Conservation (phyloP, 2,797 vertebrate species). For the Sebastes diaconus region DNA sequence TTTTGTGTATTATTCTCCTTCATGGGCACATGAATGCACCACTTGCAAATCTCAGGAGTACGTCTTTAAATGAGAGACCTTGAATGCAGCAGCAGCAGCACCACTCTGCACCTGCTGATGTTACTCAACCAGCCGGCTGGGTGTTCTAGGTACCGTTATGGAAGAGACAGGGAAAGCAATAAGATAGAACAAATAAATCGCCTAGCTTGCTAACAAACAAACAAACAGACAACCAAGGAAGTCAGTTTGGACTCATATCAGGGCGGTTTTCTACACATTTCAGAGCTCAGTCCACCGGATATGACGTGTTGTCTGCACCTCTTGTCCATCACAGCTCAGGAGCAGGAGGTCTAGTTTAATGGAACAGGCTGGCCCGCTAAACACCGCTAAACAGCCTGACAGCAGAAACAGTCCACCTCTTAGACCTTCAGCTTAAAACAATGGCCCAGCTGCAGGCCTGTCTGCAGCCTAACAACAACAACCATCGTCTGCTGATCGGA, state of each 20-base stretch:
- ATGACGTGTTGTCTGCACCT: conserved; percentile 50
- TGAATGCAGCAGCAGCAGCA: conserved; percentile 19
- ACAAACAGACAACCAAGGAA: background rate
- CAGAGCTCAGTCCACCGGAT: conserved; percentile 22
- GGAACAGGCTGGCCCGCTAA: conserved; percentile 19
- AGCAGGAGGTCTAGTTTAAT: background rate
- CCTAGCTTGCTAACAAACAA: background rate
- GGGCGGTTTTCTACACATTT: background rate
- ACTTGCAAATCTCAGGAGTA: rapidly evolving
- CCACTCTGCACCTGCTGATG: conserved; percentile 13
- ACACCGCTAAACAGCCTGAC: background rate
- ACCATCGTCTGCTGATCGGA: conserved; percentile 2
- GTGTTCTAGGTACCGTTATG: background rate
- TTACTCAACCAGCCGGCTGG: background rate
- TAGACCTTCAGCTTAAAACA: background rate
- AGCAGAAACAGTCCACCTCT: background rate
- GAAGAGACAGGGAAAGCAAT: background rate
- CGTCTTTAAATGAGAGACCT: background rate
- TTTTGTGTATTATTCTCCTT: background rate
- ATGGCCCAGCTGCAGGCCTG: conserved; percentile 36
- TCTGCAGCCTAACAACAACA: conserved; percentile 26
- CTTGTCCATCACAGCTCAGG: conserved; percentile 18
- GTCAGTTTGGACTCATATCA: background rate
- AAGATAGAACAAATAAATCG: background rate
- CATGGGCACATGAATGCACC: conserved; percentile 1